Conservation (phyloP, 1,140 invertebrate genomes). For the Hirudo medicinalis region DNA sequence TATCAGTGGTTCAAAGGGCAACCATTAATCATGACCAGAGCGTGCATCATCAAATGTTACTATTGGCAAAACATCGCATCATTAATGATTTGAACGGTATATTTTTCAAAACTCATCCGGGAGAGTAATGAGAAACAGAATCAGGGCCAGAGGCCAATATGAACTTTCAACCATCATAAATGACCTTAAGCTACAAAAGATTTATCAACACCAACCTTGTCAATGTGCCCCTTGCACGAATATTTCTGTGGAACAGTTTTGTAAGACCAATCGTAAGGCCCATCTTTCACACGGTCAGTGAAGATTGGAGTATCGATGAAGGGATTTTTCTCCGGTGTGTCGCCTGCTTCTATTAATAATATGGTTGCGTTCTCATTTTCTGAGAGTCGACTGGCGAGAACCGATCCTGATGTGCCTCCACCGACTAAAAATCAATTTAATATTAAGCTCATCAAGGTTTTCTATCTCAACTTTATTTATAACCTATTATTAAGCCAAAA, state of each 20-base stretch:
- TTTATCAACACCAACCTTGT: slow-evolving; percentile 45
- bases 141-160: too few relatives aligned
- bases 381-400: slow-evolving; percentile 75
- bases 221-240: slow-evolving; percentile 63
- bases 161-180: too few relatives aligned
- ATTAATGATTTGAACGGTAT: too few relatives aligned
- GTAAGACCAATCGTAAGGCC: slow-evolving; percentile 68
- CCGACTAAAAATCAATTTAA: slow-evolving; percentile 53
- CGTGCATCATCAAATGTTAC: too few relatives aligned
- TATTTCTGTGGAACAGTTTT: slow-evolving; percentile 73
- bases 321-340: slow-evolving; percentile 74
- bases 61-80: too few relatives aligned
- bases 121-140: too few relatives aligned
- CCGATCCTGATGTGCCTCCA: slow-evolving; percentile 80
- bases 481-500: too few relatives aligned
- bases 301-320: slow-evolving; percentile 42
- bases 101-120: too few relatives aligned
- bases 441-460: background rate
- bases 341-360: slow-evolving; percentile 73
- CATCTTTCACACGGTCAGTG: slow-evolving; percentile 13
- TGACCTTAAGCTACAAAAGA: background rate
- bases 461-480: too few relatives aligned
- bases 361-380: slow-evolving; percentile 59
- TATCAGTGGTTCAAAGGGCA: too few relatives aligned
- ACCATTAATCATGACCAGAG: too few relatives aligned